phyloP scores from a whole-genome alignment of 1,140 invertebrate species.

The Brachionus rotundiformis region DNA sequence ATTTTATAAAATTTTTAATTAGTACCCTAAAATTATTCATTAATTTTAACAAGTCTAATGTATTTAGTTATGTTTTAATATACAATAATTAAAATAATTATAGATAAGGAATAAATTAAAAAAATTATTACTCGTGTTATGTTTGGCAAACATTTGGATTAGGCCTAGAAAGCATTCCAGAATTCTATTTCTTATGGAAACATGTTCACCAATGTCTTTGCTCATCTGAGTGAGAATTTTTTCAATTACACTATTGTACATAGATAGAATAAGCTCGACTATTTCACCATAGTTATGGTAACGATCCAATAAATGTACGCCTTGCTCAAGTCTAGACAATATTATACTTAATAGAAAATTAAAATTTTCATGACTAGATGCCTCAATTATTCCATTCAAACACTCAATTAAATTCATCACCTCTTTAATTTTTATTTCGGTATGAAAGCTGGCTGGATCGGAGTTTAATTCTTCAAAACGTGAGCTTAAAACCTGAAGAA shows the following conservation, averaged over 20 bases:
- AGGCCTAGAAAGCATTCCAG: not conserved
- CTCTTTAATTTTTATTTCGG: conserved; percentile 14
- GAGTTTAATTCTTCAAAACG: not conserved
- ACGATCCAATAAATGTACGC: not conserved
- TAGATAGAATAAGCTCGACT: conserved; percentile 31
- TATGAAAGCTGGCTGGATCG: not conserved
- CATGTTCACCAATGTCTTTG: not conserved
- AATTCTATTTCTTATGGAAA: conserved; percentile 3
- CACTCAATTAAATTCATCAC: conserved; percentile 19
- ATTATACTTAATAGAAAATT: not conserved
- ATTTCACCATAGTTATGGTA: conserved; percentile 51
- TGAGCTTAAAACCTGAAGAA: not conserved
- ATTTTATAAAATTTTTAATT: no score
- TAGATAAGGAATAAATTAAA: not conserved
- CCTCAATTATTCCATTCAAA: conserved; percentile 43
- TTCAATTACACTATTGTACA: conserved; percentile 30
- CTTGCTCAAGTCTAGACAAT: conserved; percentile 20
- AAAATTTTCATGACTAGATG: not conserved
- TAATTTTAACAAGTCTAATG: no score
- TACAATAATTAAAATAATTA: not conserved
- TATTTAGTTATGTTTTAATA: no score
- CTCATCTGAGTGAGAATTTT: conserved; percentile 23
- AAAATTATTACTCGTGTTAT: conserved; percentile 19
- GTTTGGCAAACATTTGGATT: conserved; percentile 25
- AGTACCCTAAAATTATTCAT: no score